Percentiles rank a stretch among this genome's conserved stretches.
These are phyloP conservation scores for Colletes latitarsis DNA, from an alignment of 1,140 invertebrate genomes.

Conservation along the genomic window DNA sequence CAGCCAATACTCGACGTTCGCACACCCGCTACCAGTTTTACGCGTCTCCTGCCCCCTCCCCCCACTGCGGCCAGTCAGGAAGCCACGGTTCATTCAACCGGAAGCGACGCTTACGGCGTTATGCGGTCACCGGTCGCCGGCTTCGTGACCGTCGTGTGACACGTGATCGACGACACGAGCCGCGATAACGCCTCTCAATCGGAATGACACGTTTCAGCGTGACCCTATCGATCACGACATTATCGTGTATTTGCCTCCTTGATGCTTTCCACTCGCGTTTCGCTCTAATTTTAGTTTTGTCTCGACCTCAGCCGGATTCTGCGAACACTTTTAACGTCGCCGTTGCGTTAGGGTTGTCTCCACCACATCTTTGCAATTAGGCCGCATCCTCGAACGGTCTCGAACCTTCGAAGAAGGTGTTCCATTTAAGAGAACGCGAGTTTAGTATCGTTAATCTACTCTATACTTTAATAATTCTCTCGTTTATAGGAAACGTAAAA, in stretches of 20 bases:
- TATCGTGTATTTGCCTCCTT: not conserved
- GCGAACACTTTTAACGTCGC: too few relatives aligned
- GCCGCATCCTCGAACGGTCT: too few relatives aligned
- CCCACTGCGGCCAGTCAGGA: slow-evolving; percentile 56
- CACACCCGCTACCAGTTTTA: slow-evolving; percentile 24
- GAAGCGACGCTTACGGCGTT: slow-evolving; percentile 71
- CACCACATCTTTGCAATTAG: too few relatives aligned
- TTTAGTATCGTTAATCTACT: too few relatives aligned
- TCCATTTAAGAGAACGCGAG: too few relatives aligned
- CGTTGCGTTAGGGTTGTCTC: too few relatives aligned
- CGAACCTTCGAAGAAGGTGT: too few relatives aligned
- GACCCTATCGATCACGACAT: slow-evolving; percentile 1
- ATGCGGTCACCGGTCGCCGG: slow-evolving; percentile 64
- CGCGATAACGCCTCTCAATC: slow-evolving; percentile 35
- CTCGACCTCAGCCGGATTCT: not conserved
- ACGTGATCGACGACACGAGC: slow-evolving; percentile 61
- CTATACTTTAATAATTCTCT: too few relatives aligned
- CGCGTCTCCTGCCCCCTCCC: not conserved
- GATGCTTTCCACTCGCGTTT: not conserved
- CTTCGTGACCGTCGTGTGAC: slow-evolving; percentile 61
- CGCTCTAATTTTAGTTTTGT: slow-evolving; percentile 32
- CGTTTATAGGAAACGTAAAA: too few relatives aligned
- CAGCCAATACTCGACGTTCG: slow-evolving; percentile 49
- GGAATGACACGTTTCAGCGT: slow-evolving; percentile 13
- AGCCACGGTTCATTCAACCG: slow-evolving; percentile 73